Base-by-base conservation (phyloP, 1,140 invertebrate genomes). In the Drosophila sp. region DNA sequence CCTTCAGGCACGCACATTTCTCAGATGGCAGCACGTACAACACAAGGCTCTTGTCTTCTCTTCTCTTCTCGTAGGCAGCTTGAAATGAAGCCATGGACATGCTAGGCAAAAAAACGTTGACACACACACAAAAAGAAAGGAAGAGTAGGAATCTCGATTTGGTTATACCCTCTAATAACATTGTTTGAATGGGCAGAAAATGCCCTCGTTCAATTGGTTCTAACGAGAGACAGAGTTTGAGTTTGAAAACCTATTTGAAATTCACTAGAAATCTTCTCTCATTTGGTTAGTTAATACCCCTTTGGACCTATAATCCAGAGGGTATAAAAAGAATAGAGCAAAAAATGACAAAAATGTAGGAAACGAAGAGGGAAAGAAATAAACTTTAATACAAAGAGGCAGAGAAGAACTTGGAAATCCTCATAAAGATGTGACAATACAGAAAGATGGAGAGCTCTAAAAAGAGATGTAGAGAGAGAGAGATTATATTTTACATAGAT, bases 1-100 rank as follows among this genome's bases (percentile, higher is more conserved):
- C 57, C 67, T 76, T 56, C n/a, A 70, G 76, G 77, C 84, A 86
- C 79, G 82, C 79, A 82, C 79, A 62, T 41, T 41, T 54, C 66
- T 71, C 60, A 66, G 76, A 87, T 87, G 67, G 66, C 84, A 56
- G 69, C 82, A 86, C 82, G 82, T 87, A 86, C 71, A 40, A 56
- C 79, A 86, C 71, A 40, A 56, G 38, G 65, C 55, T 32, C 66
- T 33, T 44, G 8, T 25, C 7, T 41, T 35, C 25, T 76, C 41
- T 17, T 17, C 17, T 17, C 7, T 41, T 35, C 25, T 76, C 41
- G 58, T 35, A 50, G 44, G n/a, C 44, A 60, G 55, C 66, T 69
- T 70, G 56, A 84, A 77, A 70, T 69, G 65, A 75, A 76, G 72
- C 30, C 30, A 61, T 72, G 27, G 32, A 17, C 70, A 40, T 29